These are phyloP conservation scores for Ferdinandea cuprea DNA, from an alignment of 2,888 invertebrate genomes.

Conservation along the genomic window DNA sequence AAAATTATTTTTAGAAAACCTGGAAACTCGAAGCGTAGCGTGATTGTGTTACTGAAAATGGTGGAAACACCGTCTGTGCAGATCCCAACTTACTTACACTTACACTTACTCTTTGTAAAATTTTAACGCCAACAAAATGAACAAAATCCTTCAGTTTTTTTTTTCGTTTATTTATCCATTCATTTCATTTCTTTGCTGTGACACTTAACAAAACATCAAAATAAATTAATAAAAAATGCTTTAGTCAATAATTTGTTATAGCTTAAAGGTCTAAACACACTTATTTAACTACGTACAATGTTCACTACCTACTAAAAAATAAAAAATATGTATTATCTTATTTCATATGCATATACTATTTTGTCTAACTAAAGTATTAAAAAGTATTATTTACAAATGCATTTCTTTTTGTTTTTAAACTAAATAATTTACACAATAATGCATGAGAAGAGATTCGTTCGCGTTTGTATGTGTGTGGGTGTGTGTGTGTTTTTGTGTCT, in stretches of 20 bases:
- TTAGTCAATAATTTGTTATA: constrained; percentile 34
- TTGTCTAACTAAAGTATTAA: constrained; percentile 17
- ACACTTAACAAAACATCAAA: constrained; percentile 57
- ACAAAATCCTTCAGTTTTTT: not conserved
- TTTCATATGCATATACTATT: constrained; percentile 49
- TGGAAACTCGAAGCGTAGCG: too few relatives aligned
- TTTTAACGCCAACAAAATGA: too few relatives aligned
- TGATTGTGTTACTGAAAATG: too few relatives aligned
- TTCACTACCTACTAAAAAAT: not conserved
- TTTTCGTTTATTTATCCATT: not conserved
- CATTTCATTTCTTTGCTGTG: constrained; percentile 33
- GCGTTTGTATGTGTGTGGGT: too few relatives aligned
- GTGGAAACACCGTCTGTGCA: too few relatives aligned
- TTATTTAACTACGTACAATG: constrained; percentile 16
- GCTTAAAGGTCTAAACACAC: constrained; percentile 1
- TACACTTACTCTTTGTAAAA: too few relatives aligned
- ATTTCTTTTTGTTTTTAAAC: constrained; percentile 20
- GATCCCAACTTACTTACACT: too few relatives aligned
- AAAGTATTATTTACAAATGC: constrained; percentile 58
- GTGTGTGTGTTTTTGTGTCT: too few relatives aligned
- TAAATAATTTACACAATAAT: constrained; percentile 66
- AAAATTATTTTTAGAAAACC: too few relatives aligned
- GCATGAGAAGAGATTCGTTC: constrained; percentile 67
- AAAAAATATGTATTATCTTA: not conserved
- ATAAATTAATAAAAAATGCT: constrained; percentile 54